These are phyloP conservation scores for Eupithecia centaureata DNA, from an alignment of 2,888 invertebrate genomes.

Conservation along the genomic window DNA sequence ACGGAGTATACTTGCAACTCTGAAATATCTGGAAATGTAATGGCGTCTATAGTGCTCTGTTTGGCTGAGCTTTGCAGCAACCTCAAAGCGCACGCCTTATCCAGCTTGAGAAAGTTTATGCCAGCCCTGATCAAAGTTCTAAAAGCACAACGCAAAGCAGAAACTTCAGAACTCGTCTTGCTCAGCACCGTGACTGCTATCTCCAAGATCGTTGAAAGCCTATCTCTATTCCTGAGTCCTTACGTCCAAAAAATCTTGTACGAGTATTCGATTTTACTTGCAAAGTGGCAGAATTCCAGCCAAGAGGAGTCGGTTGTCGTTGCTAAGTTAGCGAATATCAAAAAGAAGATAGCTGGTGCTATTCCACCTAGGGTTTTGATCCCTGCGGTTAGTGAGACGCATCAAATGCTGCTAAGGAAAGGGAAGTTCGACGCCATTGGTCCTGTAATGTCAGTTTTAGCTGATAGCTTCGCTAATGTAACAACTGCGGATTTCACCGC, in stretches of 20 bases:
- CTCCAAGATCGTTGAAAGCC: slow-evolving; percentile 91
- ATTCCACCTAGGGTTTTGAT: slow-evolving; percentile 90
- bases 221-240: slow-evolving; percentile 93
- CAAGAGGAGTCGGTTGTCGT: slow-evolving; percentile 81
- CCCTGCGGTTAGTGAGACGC: slow-evolving; percentile 88
- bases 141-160: slow-evolving; percentile 84
- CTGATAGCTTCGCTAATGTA: slow-evolving; percentile 87
- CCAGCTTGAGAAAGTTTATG: slow-evolving; percentile 90
- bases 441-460: slow-evolving; percentile 89
- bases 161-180: slow-evolving; percentile 85
- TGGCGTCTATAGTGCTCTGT: slow-evolving; percentile 90
- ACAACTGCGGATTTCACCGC: slow-evolving; percentile 86
- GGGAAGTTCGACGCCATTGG: slow-evolving; percentile 85
- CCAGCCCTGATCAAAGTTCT: slow-evolving; percentile 88
- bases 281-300: slow-evolving; percentile 78
- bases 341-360: slow-evolving; percentile 86
- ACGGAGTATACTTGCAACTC: slow-evolving; percentile 84
- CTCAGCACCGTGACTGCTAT: slow-evolving; percentile 90
- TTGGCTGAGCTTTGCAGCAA: slow-evolving; percentile 91
- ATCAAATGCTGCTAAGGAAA: slow-evolving; percentile 84
- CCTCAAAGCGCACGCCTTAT: slow-evolving; percentile 89
- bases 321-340: slow-evolving; percentile 84
- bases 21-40: slow-evolving; percentile 83
- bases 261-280: slow-evolving; percentile 85
- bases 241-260: slow-evolving; percentile 89